Evolutionary conservation across 2,113 vertebrate genomes (phyloP), one percentile per base, ranked within the genome.

Genomic region (Lucifuga dentata): DNA sequence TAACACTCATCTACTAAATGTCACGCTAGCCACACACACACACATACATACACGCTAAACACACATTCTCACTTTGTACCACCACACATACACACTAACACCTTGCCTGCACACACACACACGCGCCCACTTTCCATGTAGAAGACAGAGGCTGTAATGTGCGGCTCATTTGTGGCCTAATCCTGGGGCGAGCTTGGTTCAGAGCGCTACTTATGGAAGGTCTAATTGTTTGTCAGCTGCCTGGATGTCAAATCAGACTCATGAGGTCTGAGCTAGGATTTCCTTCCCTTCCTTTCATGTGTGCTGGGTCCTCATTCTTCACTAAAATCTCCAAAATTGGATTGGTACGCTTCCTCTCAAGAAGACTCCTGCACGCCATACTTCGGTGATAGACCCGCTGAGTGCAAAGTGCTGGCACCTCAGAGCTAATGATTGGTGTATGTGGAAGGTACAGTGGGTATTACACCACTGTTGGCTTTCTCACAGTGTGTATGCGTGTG

Each of bases 171-270:
- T 88, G 78, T 53, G 76, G 64, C 51, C 64, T 89, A 91, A 91
- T 90, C 88, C 87, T 41, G 35, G 56, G 76, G 67, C 70, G 33
- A 81, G 73, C 53, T 78, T 68, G 76, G 78, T 88, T 91, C 88
- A 86, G 61, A 72, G 73, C 68, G 26, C 70, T 80, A 73, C 83
- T 87, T 84, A 87, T 74, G 55, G 81, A 84, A 46, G 62, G 53
- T 77, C 80, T 90, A 90, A 91, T 92, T 91, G 84, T 92, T 90
- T 89, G 87, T 83, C 85, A 86, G 78, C 76, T 80, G 76, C 74
- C 66, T 78, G 83, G 87, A 84, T 81, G 88, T 86, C 86, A 82
- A 72, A 76, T 80, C 81, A 83, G 51, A 82, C 88, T 83, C 39
- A 61, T 83, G 69, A 66, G 80, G 73, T 85, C 80, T 85, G 62